Base-by-base conservation (phyloP, 2,888 invertebrate genomes). In the Cataglyphis altisquamis region DNA sequence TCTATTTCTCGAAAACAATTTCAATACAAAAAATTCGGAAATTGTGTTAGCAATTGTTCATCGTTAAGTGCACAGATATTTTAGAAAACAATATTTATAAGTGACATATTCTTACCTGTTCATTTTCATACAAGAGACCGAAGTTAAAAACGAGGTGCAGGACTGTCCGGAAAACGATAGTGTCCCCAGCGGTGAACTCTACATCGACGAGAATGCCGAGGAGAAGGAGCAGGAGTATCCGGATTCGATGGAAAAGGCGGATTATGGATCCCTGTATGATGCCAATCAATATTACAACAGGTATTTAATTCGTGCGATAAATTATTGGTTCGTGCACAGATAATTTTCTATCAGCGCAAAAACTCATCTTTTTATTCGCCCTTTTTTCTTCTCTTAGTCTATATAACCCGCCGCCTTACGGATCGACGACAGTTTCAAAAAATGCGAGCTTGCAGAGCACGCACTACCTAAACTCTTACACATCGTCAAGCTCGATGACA, bases 61-160 rank as follows among this genome's bases (percentile, higher is more conserved):
- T 18, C 1, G 6, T 45, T 62, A 15, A 45, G 2, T 18, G 18
- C 10, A 39, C 21, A n/a, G 4, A 36, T 15, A 57, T 63, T 64
- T 39, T 10, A 21, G 18, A 45, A 57, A 29, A 29, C 1, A 25
- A 12, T 4, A 25, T 68, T 78, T 60, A 32, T n/a, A 48, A 68
- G 60, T 21, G 45, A 60, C 12, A 48, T n/a, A 9, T 36, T 66
- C 25, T 72, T 52, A 41, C 15, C n/a, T 21, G 0, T 29, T 45
- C 0, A 25, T 78, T 60, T 70, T 60, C 1, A 70, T n/a, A 32
- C 10, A 82, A 94, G 94, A 94, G 83, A 87, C 94, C 55, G 94
- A 94, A 90, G 94, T 94, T 83, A 94, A 94, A 83, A 94, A 94
- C 88, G 94, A 94, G 86, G 92, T 94, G 48, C 94, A 94, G 84